Evolutionary conservation across 2,113 vertebrate genomes (phyloP), one percentile per base, ranked within the genome.

Genomic region (Phainopepla nitens): DNA sequence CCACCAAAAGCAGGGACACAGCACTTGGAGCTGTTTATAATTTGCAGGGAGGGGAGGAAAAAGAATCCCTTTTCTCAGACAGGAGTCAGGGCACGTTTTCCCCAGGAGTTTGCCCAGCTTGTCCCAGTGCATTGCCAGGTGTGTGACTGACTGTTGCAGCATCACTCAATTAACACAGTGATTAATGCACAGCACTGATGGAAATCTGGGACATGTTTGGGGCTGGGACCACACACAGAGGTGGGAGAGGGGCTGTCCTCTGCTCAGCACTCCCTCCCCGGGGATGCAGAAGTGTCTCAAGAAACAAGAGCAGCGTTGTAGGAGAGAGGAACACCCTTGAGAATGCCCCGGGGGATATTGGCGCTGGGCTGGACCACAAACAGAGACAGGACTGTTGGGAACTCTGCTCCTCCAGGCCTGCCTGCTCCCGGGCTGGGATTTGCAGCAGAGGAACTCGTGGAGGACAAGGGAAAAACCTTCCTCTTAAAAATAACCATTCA

Each of bases 11-110:
- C 2, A 57, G 65, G n/a, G 44, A 10, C 7, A 1, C 3, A 45
- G 8, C 33, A 27, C 17, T 3, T 0, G 3, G 44, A 62, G 62
- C 35, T 57, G 64, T 0, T 7, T 1, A 0, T 8, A 2, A 15
- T 29, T 19, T 6, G 8, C 16, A 81, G 39, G 29, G 72, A 64
- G 41, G 3, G 3, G 23, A 58, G 41, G n/a, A 44, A 35, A 45
- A 19, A 25, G 7, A 3, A 33, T 4, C 7, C 31, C 7, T 1
- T 10, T 24, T 39, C 54, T 4, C 1, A 27, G 12, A 4, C 0
- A 7, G 10, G 2, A 24, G 13, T 3, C 27, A 9, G 20, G 3
- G 1, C 12, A 0, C 3, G 1, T 5, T 5, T 39, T 8, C 41
- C 54, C 5, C 0, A 9, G 39, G 5, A 28, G 4, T 2, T 60